Evolutionary conservation across 2,888 invertebrate genomes (phyloP).

Genomic region (Spatulosminthurus flaviceps): DNA sequence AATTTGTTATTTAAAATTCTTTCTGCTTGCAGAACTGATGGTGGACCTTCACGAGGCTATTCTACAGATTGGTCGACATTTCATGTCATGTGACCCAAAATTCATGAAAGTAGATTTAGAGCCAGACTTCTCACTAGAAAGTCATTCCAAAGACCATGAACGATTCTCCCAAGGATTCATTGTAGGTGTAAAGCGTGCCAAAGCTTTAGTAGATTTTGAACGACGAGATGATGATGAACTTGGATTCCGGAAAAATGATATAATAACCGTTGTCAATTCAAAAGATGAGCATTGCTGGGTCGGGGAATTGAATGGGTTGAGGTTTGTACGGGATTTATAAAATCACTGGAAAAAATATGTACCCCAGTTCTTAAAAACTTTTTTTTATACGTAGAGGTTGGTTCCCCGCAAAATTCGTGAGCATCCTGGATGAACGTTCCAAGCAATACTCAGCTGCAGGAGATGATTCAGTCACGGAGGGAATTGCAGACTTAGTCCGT

Average conservation of each 20-base stretch:
- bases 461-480: slow-evolving; percentile 96
- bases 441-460: slow-evolving; percentile 91
- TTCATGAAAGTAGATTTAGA: slow-evolving; percentile 76
- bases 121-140: slow-evolving; percentile 95
- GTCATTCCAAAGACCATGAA: slow-evolving; percentile 92
- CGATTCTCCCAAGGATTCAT: slow-evolving; percentile 67
- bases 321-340: slow-evolving; percentile 67
- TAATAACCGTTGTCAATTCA: slow-evolving; percentile 95
- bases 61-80: slow-evolving; percentile 91
- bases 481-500: slow-evolving; percentile 94
- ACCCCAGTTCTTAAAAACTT: background rate
- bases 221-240: slow-evolving; percentile 97
- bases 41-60: slow-evolving; percentile 98
- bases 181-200: slow-evolving; percentile 83
- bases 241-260: slow-evolving; percentile 97
- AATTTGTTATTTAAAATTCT: slow-evolving; percentile 27
- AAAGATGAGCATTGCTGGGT: slow-evolving; percentile 99
- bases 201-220: slow-evolving; percentile 96
- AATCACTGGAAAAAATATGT: background rate
- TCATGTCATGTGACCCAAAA: slow-evolving; percentile 91
- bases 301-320: slow-evolving; percentile 92
- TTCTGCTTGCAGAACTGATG: slow-evolving; percentile 77
- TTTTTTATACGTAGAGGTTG: slow-evolving; percentile 71
- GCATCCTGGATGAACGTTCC: slow-evolving; percentile 92
- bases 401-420: slow-evolving; percentile 98